Conservation (phyloP, 2,888 invertebrate species). For the Crocallis elinguaria region DNA sequence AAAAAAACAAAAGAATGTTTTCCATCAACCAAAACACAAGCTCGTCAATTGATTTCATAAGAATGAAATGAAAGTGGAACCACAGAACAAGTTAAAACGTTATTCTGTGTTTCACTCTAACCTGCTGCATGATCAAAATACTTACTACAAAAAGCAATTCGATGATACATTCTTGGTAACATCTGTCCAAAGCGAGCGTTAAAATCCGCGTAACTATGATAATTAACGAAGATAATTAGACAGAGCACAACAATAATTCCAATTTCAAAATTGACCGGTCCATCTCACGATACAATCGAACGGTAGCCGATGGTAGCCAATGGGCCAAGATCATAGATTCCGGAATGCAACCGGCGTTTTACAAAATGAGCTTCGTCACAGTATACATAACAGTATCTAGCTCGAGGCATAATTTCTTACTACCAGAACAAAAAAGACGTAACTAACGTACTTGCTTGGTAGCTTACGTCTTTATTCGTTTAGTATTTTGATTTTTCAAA, state of each 20-base stretch:
- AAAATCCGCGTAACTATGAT: too few species aligned
- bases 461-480: conserved; percentile 9
- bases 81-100: too few species aligned
- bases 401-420: conserved; percentile 48
- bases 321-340: conserved; percentile 35
- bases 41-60: too few species aligned
- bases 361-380: conserved; percentile 48
- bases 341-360: conserved; percentile 49
- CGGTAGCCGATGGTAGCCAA: conserved; percentile 42
- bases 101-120: too few species aligned
- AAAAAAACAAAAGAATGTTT: too few species aligned
- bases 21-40: too few species aligned
- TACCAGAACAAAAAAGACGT: conserved; percentile 14
- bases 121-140: too few species aligned
- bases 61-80: too few species aligned
- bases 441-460: conserved; percentile 1
- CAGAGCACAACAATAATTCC: conserved; percentile 6
- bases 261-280: conserved; percentile 33
- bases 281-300: conserved; percentile 46
- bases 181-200: too few species aligned
- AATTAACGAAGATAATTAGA: too few species aligned
- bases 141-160: too few species aligned
- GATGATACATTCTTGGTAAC: too few species aligned
- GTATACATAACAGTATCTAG: conserved; percentile 20
- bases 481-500: conserved; percentile 46